Evolutionary conservation across 2,797 vertebrate genomes (phyloP).

Genomic region (Allobates femoralis): DNA sequence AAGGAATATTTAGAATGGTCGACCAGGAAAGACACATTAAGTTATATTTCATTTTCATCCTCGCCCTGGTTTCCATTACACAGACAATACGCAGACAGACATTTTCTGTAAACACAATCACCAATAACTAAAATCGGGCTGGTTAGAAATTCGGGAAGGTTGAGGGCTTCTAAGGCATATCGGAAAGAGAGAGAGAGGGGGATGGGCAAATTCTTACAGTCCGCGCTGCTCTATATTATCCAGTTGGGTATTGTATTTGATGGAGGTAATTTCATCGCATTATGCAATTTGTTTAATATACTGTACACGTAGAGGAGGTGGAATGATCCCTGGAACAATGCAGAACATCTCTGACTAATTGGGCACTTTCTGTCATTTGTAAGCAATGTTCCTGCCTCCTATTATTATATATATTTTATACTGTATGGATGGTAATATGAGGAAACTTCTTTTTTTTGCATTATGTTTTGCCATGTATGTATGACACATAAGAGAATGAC

Average conservation of each 20-base stretch:
- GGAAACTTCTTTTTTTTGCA: too few relatives aligned
- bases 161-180: slow-evolving; percentile 33
- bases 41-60: slow-evolving; percentile 59
- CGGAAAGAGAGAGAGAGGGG: not conserved
- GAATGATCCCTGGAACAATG: not conserved
- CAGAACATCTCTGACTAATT: not conserved
- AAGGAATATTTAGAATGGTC: slow-evolving; percentile 45
- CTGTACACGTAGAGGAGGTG: not conserved
- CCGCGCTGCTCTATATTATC: slow-evolving; percentile 24
- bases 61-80: slow-evolving; percentile 55
- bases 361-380: not conserved
- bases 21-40: slow-evolving; percentile 57
- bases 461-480: too few relatives aligned
- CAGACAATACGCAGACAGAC: slow-evolving; percentile 62
- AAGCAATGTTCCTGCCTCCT: too few relatives aligned
- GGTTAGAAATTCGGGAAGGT: slow-evolving; percentile 32
- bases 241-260: not conserved
- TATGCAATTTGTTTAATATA: not conserved
- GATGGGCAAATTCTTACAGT: not conserved
- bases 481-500: too few relatives aligned
- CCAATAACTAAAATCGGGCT: slow-evolving; percentile 49
- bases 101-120: slow-evolving; percentile 60
- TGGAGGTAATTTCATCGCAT: not conserved
- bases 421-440: too few relatives aligned
- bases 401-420: too few relatives aligned